Evolutionary conservation across 1,140 invertebrate genomes (phyloP), one percentile per base, ranked within the genome.

Genomic region (Pteromalus puparum): DNA sequence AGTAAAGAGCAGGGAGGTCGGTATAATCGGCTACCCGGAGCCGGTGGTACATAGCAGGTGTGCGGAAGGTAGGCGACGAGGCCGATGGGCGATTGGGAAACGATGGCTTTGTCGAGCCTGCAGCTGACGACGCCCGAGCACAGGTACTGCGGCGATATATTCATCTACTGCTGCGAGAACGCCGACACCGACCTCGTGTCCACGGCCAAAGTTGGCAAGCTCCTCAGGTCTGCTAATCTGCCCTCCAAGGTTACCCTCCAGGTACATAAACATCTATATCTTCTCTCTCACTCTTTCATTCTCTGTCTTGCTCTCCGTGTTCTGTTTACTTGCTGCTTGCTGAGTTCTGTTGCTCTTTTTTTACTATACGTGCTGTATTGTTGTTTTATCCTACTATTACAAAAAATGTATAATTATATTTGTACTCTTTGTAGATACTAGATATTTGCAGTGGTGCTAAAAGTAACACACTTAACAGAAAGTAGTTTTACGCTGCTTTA

Each of bases 401-500:
- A 72, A 30, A 73, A 73, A 73, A 81, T n/a, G 15, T 34, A 38
- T 80, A 74, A 74, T 68, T 74, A 28, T 82, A 61, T 72, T 67
- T 85, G 89, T 87, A 85, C 82, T 83, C 30, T 30, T 77, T 67
- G 46, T 90, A 95, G 95, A 95, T 96, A 90, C 93, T 95, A 90
- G 95, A 95, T 86, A 93, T 95, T 86, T 95, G 95, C 89, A 94
- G 95, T 73, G 92, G 90, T 89, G 91, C 91, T 84, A 92, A 93
- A 87, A 90, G 88, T 24, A 92, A 88, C 86, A 88, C 86, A 48
- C 94, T 97, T 91, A 96, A 95, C 85, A 95, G 96, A 76, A 96
- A 96, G 89, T 97, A 98, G 91, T 98, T 98, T 93, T 98, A 97
- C 91, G 96, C 96, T 77, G 96, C 96, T 65, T 92, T 98, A 98